Percentiles rank a stretch among this genome's conserved stretches.
phyloP scores from a whole-genome alignment of 1,140 invertebrate species.

The Heliconius himera region DNA sequence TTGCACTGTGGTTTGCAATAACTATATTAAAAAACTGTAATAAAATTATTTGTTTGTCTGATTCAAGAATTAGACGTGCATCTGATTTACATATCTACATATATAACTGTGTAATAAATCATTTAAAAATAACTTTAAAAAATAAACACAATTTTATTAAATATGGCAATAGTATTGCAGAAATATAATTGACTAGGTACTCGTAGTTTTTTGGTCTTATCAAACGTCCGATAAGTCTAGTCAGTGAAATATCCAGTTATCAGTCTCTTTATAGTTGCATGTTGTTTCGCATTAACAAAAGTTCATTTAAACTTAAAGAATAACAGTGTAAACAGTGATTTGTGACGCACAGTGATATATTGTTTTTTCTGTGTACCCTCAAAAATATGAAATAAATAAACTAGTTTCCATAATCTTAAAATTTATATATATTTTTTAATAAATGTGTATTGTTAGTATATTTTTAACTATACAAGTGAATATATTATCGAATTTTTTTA shows the following conservation, averaged over 20 bases:
- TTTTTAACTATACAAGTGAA: background rate
- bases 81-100: no score
- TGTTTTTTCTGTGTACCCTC: background rate
- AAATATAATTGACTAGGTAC: conserved; percentile 1
- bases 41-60: background rate
- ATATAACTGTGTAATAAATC: background rate
- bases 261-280: conserved; percentile 48
- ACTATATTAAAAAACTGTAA: background rate
- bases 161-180: background rate
- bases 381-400: background rate
- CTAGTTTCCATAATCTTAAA: background rate
- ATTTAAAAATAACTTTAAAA: no score
- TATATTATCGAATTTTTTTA: background rate
- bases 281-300: background rate
- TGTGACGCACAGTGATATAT: background rate
- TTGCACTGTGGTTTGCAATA: background rate
- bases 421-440: background rate
- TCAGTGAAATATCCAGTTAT: conserved; percentile 61
- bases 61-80: background rate
- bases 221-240: conserved; percentile 63
- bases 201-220: conserved; percentile 52
- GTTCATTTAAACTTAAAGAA: background rate
- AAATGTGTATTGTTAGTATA: no score
- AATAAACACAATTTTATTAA: background rate
- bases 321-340: background rate